phyloP scores from a whole-genome alignment of 2,113 vertebrate species.

The Lamprotornis superbus region DNA sequence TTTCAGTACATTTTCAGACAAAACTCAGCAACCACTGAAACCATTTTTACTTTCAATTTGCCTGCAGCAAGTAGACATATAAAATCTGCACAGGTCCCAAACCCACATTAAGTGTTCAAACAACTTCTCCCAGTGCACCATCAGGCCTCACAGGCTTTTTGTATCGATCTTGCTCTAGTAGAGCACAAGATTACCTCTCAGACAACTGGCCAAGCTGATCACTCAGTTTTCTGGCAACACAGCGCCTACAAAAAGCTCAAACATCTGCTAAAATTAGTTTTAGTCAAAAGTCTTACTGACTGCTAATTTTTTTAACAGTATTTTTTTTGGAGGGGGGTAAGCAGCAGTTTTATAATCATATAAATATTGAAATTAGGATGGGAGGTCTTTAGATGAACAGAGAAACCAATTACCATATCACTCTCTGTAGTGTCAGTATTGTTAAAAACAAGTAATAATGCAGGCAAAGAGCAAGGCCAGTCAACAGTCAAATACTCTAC shows the following conservation, averaged over 20 bases:
- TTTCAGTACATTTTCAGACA: neutral
- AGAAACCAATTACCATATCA: neutral
- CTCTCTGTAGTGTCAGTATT: neutral
- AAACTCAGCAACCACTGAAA: neutral
- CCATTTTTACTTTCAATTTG: neutral
- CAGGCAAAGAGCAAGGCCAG: neutral
- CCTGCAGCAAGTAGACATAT: neutral
- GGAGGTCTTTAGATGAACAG: neutral
- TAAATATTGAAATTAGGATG: neutral
- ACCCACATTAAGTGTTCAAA: neutral
- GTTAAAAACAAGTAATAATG: neutral
- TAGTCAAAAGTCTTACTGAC: neutral
- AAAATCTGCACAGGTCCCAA: neutral
- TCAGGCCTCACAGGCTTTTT: neutral
- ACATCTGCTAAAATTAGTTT: neutral
- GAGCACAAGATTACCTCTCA: neutral
- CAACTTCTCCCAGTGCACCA: neutral
- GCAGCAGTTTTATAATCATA: neutral
- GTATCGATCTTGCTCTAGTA: neutral
- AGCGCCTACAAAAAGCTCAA: neutral
- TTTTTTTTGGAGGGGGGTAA: rapidly evolving
- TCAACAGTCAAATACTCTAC: neutral
- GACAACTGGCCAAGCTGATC: neutral
- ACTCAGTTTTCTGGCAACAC: neutral
- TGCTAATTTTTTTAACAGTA: neutral